Percentiles rank a stretch among this genome's conserved stretches.
Conservation (phyloP, 2,888 invertebrate genomes). For the Caenorhabditis wallacei region DNA sequence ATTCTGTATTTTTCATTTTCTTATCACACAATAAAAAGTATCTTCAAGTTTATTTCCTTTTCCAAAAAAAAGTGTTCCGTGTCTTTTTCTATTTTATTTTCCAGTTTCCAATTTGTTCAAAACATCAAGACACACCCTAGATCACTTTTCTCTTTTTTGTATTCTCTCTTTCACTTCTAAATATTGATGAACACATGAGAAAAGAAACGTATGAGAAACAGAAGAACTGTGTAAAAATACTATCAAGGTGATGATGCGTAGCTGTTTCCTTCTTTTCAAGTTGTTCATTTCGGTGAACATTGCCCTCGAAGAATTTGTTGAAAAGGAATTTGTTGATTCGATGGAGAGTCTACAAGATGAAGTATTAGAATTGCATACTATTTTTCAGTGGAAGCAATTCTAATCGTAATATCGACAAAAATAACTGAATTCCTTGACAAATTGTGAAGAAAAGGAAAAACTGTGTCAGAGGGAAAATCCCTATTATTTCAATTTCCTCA, state of each 20-base stretch:
- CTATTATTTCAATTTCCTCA: no score
- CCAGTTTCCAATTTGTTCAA: conserved; percentile 16
- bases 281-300: conserved; percentile 1
- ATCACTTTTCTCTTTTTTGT: background rate
- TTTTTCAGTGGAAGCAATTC: no score
- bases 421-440: no score
- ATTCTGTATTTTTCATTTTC: no score
- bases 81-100: background rate
- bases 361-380: no score
- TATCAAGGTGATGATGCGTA: conserved; percentile 3
- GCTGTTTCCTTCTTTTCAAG: background rate
- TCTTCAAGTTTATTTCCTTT: background rate
- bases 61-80: background rate
- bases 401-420: no score
- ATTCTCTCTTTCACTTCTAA: background rate
- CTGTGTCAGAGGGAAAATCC: no score
- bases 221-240: conserved; percentile 39
- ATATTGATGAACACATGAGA: conserved; percentile 32
- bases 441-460: no score
- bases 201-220: background rate
- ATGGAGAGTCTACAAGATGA: no score
- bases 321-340: no score
- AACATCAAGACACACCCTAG: conserved; percentile 36
- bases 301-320: conserved; percentile 3
- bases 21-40: no score